These are phyloP conservation scores for Coregonus clupeaformis DNA, from an alignment of 2,113 vertebrate genomes.

Conservation along the genomic window DNA sequence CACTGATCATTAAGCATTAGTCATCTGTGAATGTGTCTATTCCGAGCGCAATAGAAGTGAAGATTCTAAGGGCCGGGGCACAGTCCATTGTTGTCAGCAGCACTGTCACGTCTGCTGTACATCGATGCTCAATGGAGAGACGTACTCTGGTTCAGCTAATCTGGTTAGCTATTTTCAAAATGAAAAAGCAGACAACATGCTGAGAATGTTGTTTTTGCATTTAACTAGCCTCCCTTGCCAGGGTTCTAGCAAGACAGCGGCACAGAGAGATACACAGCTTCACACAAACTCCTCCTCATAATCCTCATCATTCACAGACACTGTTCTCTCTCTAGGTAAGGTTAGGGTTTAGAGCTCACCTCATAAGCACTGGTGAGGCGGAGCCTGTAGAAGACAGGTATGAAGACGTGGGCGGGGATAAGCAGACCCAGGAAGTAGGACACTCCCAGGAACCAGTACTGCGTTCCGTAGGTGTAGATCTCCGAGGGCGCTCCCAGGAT, in stretches of 20 bases:
- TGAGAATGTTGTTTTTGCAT: background rate
- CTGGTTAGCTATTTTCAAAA: too few species aligned
- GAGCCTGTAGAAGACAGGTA: slow-evolving; percentile 92
- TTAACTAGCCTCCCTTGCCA: too few species aligned
- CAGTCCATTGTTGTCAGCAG: too few species aligned
- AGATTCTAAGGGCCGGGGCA: background rate
- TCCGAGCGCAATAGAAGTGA: background rate
- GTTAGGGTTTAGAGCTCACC: slow-evolving; percentile 64
- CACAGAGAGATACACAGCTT: background rate
- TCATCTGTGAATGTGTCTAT: background rate
- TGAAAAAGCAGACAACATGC: too few species aligned
- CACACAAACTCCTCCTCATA: too few species aligned
- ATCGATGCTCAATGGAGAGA: too few species aligned
- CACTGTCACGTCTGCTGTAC: too few species aligned
- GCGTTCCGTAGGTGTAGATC: slow-evolving; percentile 86
- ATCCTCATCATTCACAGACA: too few species aligned
- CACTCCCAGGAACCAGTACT: slow-evolving; percentile 98
- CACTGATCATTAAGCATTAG: too few species aligned
- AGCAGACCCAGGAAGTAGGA: slow-evolving; percentile 92
- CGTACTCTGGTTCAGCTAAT: too few species aligned
- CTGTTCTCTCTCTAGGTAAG: background rate
- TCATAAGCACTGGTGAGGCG: slow-evolving; percentile 89
- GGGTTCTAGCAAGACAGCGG: too few species aligned
- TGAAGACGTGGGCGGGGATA: slow-evolving; percentile 92
- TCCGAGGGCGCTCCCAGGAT: slow-evolving; percentile 89